phyloP scores from a whole-genome alignment of 2,888 invertebrate species.

The Leptopterna dolabrata region DNA sequence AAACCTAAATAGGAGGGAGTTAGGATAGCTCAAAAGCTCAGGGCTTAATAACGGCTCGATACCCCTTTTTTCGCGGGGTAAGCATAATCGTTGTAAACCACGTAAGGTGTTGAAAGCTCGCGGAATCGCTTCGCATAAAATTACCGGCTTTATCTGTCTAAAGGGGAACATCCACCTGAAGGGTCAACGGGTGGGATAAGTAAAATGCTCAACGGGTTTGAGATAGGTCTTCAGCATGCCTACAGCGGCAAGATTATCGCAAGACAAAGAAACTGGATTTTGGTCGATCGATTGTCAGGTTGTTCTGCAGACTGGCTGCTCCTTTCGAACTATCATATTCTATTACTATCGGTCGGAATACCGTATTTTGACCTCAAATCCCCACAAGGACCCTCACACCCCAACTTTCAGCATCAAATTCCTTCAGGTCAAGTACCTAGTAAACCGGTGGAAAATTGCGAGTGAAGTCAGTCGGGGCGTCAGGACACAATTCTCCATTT shows the following conservation, averaged over 20 bases:
- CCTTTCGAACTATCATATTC: too few relatives aligned
- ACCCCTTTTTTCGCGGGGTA: background rate
- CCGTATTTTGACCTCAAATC: too few relatives aligned
- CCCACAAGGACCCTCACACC: too few relatives aligned
- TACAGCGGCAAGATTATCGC: background rate
- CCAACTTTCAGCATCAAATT: too few relatives aligned
- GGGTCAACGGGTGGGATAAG: background rate
- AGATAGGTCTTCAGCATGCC: background rate
- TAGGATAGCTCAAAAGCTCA: background rate
- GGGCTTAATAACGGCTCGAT: constrained; percentile 10
- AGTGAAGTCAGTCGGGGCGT: too few relatives aligned
- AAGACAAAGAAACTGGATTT: too few relatives aligned
- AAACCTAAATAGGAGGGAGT: background rate
- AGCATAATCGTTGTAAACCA: background rate
- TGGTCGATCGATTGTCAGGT: too few relatives aligned
- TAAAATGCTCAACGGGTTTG: background rate
- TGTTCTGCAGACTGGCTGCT: too few relatives aligned
- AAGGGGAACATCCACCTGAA: background rate
- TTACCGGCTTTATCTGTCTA: background rate
- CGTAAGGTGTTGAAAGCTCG: background rate
- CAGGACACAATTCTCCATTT: too few relatives aligned
- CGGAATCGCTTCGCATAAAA: constrained; percentile 35
- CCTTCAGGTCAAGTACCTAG: too few relatives aligned
- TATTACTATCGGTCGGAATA: too few relatives aligned
- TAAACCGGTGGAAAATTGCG: too few relatives aligned